Conservation (phyloP, 2,888 invertebrate genomes). For the Himalopsyche kuldschensis region DNA sequence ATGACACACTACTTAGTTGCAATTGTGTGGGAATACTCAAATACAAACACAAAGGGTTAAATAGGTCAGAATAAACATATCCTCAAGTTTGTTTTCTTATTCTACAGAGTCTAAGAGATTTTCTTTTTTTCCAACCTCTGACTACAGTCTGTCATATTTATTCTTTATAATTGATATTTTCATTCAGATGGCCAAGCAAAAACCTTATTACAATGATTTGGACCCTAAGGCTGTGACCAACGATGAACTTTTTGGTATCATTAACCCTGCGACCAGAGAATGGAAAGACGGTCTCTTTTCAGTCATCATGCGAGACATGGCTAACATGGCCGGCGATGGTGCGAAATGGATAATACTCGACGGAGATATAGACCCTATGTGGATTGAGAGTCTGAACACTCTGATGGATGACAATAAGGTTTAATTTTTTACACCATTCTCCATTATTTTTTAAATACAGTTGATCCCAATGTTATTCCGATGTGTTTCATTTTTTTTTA, state of each 20-base stretch:
- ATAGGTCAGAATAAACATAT: too few species aligned
- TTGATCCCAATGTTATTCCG: too few species aligned
- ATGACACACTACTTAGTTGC: too few species aligned
- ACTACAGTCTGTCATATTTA: too few species aligned
- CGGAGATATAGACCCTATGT: slow-evolving; percentile 97
- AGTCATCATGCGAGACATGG: slow-evolving; percentile 90
- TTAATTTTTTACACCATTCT: background rate
- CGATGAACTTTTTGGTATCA: slow-evolving; percentile 92
- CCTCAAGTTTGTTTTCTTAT: too few species aligned
- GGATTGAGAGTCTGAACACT: slow-evolving; percentile 96
- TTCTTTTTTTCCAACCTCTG: too few species aligned
- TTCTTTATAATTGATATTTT: background rate
- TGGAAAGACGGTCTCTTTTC: slow-evolving; percentile 93
- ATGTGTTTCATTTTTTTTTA: too few species aligned
- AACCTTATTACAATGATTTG: slow-evolving; percentile 85
- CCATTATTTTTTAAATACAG: too few species aligned
- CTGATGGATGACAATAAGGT: slow-evolving; percentile 97
- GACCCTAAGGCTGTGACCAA: slow-evolving; percentile 96
- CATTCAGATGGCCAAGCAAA: slow-evolving; percentile 70
- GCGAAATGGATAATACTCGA: slow-evolving; percentile 95
- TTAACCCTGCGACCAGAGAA: slow-evolving; percentile 90
- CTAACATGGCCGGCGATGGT: slow-evolving; percentile 81
- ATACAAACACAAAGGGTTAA: too few species aligned
- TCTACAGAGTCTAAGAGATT: too few species aligned
- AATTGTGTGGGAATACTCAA: too few species aligned